Conservation (phyloP, 2,113 vertebrate species). For the Agapornis roseicollis region DNA sequence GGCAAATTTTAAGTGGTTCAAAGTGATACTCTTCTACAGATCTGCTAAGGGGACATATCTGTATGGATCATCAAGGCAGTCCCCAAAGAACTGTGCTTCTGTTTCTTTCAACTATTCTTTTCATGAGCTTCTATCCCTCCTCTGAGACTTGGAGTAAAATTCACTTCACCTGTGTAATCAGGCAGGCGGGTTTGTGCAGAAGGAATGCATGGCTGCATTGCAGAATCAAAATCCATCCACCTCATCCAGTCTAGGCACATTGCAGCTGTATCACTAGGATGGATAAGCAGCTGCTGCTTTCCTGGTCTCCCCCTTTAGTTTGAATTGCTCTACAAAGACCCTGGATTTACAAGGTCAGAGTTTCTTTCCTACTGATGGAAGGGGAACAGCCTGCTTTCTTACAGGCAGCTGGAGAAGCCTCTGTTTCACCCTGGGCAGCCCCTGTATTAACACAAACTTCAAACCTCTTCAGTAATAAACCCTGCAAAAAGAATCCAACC, state of each 20-base stretch:
- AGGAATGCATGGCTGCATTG: background rate
- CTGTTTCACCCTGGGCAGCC: background rate
- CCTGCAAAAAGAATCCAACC: background rate
- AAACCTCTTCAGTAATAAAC: background rate
- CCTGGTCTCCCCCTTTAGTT: background rate
- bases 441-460: rapidly evolving
- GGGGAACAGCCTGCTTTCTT: background rate
- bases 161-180: background rate
- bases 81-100: rapidly evolving
- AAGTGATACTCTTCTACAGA: background rate
- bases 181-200: background rate
- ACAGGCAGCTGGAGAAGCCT: background rate
- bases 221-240: background rate
- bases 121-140: background rate
- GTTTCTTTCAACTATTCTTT: background rate
- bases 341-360: background rate
- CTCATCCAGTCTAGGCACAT: background rate
- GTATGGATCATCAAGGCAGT: background rate
- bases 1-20: background rate
- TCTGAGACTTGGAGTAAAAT: background rate
- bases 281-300: background rate
- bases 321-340: background rate
- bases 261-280: background rate
- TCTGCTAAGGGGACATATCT: background rate
- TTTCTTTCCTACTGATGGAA: background rate